phyloP scores from a whole-genome alignment of 1,140 invertebrate genomes.

The Latrodectus geometricus region DNA sequence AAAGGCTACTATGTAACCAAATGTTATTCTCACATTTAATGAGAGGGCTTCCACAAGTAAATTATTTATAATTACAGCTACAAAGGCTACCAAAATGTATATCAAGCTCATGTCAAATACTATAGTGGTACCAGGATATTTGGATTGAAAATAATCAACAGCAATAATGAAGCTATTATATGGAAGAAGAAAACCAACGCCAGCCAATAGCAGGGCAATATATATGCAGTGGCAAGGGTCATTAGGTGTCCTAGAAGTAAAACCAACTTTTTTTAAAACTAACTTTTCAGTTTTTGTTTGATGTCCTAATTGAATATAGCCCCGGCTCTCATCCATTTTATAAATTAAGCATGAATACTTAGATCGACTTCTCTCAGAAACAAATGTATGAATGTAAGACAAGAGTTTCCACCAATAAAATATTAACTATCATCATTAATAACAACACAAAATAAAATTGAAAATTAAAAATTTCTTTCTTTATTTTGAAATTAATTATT shows the following conservation, averaged over 20 bases:
- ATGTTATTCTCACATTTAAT: conserved; percentile 84
- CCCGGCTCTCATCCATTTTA: conserved; percentile 66
- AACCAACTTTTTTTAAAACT: background rate
- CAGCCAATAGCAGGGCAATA: conserved; percentile 82
- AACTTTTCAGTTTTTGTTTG: conserved; percentile 14
- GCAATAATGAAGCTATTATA: conserved; percentile 77
- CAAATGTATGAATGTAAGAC: too few relatives aligned
- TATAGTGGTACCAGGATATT: conserved; percentile 85
- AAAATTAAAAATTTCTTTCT: too few relatives aligned
- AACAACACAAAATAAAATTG: too few relatives aligned
- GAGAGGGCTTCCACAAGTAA: conserved; percentile 85
- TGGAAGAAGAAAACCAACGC: conserved; percentile 89
- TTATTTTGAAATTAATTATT: too few relatives aligned
- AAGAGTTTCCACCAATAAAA: too few relatives aligned
- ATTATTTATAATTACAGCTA: conserved; percentile 88
- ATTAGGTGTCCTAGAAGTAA: conserved; percentile 58
- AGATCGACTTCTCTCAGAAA: too few relatives aligned
- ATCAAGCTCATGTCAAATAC: conserved; percentile 92
- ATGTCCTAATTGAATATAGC: conserved; percentile 65
- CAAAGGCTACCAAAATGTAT: conserved; percentile 87
- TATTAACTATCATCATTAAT: too few relatives aligned
- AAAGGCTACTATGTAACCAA: conserved; percentile 87
- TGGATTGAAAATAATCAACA: conserved; percentile 72
- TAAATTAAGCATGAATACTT: too few relatives aligned
- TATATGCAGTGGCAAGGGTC: conserved; percentile 80